Base-by-base conservation (phyloP, 2,888 invertebrate species). In the Sphaeridia pumilis region DNA sequence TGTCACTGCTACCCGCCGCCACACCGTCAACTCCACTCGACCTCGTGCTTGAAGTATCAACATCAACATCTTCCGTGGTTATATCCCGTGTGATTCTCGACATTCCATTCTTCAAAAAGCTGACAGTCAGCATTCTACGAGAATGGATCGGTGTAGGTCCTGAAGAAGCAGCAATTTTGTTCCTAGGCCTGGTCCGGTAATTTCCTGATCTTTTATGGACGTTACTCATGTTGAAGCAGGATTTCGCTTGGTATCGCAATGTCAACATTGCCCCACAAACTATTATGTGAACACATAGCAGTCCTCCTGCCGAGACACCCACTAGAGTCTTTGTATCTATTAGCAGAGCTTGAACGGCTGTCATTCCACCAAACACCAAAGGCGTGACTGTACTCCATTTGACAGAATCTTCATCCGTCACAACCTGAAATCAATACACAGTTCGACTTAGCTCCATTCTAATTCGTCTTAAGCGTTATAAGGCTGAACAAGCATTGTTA, bases 291-390 rank as follows among this genome's bases (percentile, higher is more conserved):
- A 62, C 61, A 46, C 58, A 61, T 57, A 64, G 58, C 22, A 62
- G 53, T 49, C 60, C 55, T 48, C 59, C 55, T 14, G 61, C 55
- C 17, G 55, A 48, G 21, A 64, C 38, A 5, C 61, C 60, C 4
- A 64, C 49, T 12, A 64, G 59, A 4, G 62, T 60, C 41, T 62
- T 62, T 21, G 62, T 64, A 52, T 64, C 64, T 17, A 64, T 57
- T 4, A 62, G 55, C 17, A 62, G 53, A 20, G 62, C 58, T 47
- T 64, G 58, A 4, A 64, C 27, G 22, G 60, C 60, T 24, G 60
- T 51, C 14, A 64, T 50, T n/a, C 54, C 55, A 7, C 64, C 64
- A 38, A 64, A 64, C 7, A 61, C 57, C 14, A 62, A 34, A 2
- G 62, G 62, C 31, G 64, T 64, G 14, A 60, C 35, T 10, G 58